Percentiles rank a stretch among this genome's conserved stretches.
Evolutionary conservation across 2,797 vertebrate genomes (phyloP).

Genomic region (Sus cebifrons): DNA sequence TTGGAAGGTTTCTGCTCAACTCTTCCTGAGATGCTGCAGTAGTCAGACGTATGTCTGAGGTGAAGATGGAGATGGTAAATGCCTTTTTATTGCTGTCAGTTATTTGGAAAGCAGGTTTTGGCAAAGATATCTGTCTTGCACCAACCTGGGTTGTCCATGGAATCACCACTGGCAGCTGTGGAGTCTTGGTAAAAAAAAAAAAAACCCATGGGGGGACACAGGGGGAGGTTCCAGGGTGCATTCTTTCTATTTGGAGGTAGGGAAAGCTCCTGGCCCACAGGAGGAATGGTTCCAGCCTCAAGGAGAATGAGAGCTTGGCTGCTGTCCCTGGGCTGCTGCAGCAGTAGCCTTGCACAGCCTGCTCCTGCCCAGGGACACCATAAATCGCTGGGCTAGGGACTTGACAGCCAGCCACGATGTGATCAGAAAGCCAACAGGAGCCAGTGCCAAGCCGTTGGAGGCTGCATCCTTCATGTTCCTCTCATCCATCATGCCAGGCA

Average conservation of each 20-base stretch:
- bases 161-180: not conserved
- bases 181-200: not conserved
- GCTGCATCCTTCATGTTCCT: conserved; percentile 3
- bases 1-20: not conserved
- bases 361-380: conserved; percentile 57
- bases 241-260: not conserved
- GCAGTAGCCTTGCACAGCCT: not conserved
- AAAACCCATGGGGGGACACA: rapidly evolving
- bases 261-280: not conserved
- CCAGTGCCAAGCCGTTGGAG: conserved; percentile 15
- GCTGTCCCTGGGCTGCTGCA: not conserved
- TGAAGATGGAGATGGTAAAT: not conserved
- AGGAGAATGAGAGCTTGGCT: conserved; percentile 67
- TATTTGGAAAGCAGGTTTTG: not conserved
- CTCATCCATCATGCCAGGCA: conserved; percentile 61
- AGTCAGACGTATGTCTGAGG: not conserved
- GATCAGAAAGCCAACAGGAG: conserved; percentile 77
- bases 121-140: not conserved
- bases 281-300: conserved; percentile 53
- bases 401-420: conserved; percentile 78
- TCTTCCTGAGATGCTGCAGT: not conserved
- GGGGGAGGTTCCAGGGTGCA: not conserved
- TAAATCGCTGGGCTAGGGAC: conserved; percentile 75
- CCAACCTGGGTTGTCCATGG: not conserved
- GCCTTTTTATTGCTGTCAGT: not conserved